Base-by-base conservation (phyloP, 2,888 invertebrate genomes). In the Tetranychus truncatus region DNA sequence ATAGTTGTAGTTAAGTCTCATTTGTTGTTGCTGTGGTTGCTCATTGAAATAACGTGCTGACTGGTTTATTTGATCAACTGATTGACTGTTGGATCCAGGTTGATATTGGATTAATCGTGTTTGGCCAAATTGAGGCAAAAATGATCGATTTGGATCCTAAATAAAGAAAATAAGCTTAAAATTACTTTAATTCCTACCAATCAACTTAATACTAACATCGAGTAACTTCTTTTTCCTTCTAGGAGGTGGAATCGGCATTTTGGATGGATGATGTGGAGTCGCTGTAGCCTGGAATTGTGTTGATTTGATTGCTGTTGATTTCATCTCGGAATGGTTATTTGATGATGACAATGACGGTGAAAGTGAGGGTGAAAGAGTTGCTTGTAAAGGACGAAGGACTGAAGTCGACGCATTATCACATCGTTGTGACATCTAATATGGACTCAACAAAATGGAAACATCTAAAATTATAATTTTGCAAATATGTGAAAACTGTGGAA, bases 201-300 rank as follows among this genome's bases (percentile, higher is more conserved):
- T 55, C 55, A 55, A 55, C 15, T 7, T 55, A 45, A 20, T 34
- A 34, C 74, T 73, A 20, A 76, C n/a, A 1, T 45, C 34, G 1
- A 65, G 21, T 46, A 46, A 74, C 45, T 73, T 74, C 78, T 85
- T 85, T 78, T 86, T 85, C 80, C 85, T 82, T 78, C 86, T 80
- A 0, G 86, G 86, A 1, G 90, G 90, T 67, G 89, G 89, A 66
- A 89, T 73, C 5, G 79, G 79, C 79, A 78, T 78, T 74, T 78
- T 78, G 9, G 77, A 76, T 20, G 77, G 79, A 75, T 78, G 79
- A 74, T n/a, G 69, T 15, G 24, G 18, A 69, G 34, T 11, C 7
- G 9, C 34, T 69, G 21, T 15, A 11, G 21, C 9, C 9, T 44
- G 20, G 20, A 45, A 45, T 45, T 72, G 20, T 72, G 34, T 34